These are phyloP conservation scores for Acanthosepion pharaonis DNA, from an alignment of 2,888 invertebrate species.

Conservation along the genomic window DNA sequence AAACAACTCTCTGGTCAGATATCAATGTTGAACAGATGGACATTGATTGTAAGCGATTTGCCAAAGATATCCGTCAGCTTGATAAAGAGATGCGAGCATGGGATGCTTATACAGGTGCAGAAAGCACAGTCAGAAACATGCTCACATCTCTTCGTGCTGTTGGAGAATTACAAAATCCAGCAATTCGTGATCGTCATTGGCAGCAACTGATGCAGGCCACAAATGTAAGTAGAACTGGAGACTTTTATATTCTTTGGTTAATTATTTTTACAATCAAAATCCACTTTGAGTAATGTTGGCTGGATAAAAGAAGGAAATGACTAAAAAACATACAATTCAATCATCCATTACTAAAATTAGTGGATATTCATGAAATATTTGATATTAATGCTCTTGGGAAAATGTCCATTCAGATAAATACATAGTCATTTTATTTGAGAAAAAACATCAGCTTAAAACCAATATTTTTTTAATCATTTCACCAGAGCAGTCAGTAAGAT, in stretches of 20 bases:
- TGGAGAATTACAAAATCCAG: slow-evolving; percentile 95
- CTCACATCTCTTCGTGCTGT: slow-evolving; percentile 94
- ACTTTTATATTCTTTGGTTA: neutral
- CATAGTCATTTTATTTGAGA: too few species aligned
- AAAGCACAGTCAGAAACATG: slow-evolving; percentile 96
- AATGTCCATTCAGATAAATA: too few species aligned
- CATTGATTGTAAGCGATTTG: slow-evolving; percentile 97
- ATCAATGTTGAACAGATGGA: slow-evolving; percentile 99
- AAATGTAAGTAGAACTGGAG: slow-evolving; percentile 78
- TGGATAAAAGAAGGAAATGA: too few species aligned
- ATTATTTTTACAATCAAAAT: too few species aligned
- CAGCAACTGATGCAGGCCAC: slow-evolving; percentile 96
- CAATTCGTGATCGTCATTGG: slow-evolving; percentile 97
- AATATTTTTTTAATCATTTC: too few species aligned
- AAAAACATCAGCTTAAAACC: too few species aligned
- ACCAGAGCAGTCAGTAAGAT: too few species aligned
- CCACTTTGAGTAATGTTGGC: too few species aligned
- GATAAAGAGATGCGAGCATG: slow-evolving; percentile 97
- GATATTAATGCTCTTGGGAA: too few species aligned
- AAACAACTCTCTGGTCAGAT: slow-evolving; percentile 95
- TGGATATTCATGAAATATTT: too few species aligned
- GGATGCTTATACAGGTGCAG: slow-evolving; percentile 91
- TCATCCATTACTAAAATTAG: too few species aligned
- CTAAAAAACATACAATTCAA: too few species aligned
- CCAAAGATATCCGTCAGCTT: slow-evolving; percentile 82